Evolutionary conservation across 2,113 vertebrate genomes (phyloP).

Genomic region (Apteryx owenii): DNA sequence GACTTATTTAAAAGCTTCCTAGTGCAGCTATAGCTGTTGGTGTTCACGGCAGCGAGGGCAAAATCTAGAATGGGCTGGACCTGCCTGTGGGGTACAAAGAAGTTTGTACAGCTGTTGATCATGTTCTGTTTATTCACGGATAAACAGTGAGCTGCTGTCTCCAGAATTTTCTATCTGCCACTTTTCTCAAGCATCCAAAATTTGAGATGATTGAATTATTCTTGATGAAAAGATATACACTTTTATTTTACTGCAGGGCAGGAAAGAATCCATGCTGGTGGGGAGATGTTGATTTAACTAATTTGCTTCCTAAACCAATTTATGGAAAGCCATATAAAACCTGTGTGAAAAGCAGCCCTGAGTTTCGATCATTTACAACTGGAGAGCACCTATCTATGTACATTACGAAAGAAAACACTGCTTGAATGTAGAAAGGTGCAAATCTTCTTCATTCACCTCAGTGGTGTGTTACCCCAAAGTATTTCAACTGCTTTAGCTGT

Average conservation of each 20-base stretch:
- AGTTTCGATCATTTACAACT: neutral
- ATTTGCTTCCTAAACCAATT: neutral
- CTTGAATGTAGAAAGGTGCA: neutral
- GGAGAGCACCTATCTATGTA: neutral
- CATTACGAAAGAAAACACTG: neutral
- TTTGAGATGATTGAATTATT: neutral
- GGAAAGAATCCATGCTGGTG: neutral
- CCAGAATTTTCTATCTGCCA: neutral
- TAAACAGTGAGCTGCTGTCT: neutral
- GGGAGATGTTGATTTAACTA: neutral
- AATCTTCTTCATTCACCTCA: neutral
- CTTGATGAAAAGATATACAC: neutral
- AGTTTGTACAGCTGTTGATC: neutral
- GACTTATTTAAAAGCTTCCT: neutral
- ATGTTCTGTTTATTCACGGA: neutral
- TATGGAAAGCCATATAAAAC: neutral
- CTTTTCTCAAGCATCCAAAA: neutral
- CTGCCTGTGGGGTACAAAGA: neutral
- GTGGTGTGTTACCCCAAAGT: neutral
- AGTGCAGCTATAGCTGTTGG: neutral
- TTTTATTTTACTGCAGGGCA: neutral
- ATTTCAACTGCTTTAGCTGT: neutral
- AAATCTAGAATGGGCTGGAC: neutral
- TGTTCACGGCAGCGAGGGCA: neutral
- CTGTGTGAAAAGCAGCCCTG: neutral